phyloP scores from a whole-genome alignment of 2,113 vertebrate species.

The Tychaedon coryphoeus region DNA sequence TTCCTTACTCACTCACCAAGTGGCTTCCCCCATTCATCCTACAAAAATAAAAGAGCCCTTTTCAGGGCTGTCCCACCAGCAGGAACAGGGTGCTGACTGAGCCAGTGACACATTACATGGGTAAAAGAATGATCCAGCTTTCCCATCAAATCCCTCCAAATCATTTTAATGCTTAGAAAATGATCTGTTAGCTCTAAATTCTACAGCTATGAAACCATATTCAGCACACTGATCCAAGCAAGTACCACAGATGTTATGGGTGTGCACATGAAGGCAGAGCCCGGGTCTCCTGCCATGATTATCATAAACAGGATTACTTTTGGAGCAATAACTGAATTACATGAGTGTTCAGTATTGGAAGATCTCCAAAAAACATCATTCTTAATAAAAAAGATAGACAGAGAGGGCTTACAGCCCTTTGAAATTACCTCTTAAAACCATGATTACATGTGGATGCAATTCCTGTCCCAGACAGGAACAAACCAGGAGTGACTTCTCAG shows the following conservation, averaged over 20 bases:
- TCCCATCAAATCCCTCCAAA: background rate
- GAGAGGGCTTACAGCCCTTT: constrained; percentile 43
- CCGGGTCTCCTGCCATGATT: background rate
- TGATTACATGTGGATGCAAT: constrained; percentile 36
- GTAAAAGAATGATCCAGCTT: background rate
- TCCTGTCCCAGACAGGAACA: background rate
- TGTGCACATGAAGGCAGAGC: background rate
- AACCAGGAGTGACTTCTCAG: constrained; percentile 1
- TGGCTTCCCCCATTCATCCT: background rate
- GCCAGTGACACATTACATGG: background rate
- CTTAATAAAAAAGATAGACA: constrained; percentile 48
- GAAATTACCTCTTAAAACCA: constrained; percentile 42
- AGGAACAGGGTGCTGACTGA: background rate
- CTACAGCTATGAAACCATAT: background rate
- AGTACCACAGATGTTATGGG: constrained; percentile 27
- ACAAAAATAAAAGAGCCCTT: background rate
- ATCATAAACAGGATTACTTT: constrained; percentile 47
- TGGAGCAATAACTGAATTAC: constrained; percentile 56
- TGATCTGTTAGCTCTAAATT: background rate
- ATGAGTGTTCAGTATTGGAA: constrained; percentile 42
- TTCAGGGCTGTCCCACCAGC: background rate
- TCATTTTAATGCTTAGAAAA: constrained; percentile 19
- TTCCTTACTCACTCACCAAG: background rate
- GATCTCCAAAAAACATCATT: constrained; percentile 26
- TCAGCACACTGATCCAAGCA: background rate